Base-by-base conservation (phyloP, 2,888 invertebrate genomes). In the Tyria jacobaeae region DNA sequence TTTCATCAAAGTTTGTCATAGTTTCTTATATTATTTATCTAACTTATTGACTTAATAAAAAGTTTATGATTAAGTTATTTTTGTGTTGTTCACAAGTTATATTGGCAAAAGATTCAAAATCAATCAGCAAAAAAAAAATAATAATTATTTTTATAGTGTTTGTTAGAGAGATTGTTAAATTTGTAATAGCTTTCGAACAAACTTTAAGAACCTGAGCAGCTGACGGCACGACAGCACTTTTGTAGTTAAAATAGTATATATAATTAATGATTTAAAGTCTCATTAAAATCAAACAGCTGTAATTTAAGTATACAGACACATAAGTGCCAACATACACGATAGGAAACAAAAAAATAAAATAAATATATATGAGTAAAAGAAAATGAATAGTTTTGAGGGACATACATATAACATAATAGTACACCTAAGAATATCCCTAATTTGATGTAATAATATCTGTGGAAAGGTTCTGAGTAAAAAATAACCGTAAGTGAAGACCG, bases 131-230 rank as follows among this genome's bases (percentile, higher is more conserved):
- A n/a, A n/a, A n/a, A n/a, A n/a, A n/a, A n/a, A n/a, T n/a, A n/a
- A n/a, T n/a, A n/a, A n/a, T n/a, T n/a, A n/a, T n/a, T n/a, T n/a
- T n/a, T n/a, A n/a, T n/a, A 52, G 15, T 25, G 10, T 39, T 37
- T 53, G 15, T 37, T 34, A 0, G n/a, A 25, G 52, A 37, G 1
- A 25, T 15, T 0, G 49, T 15, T 49, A 31, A 49, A 49, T 27
- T 49, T 49, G n/a, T 49, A 49, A 49, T 39, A n/a, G 39, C 53
- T 39, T 53, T 52, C 17, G 12, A 44, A 44, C 21, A 1, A 21
- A 5, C 44, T 12, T 12, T 6, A 15, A 17, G 25, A 37, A 53
- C 17, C 12, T 21, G 1, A 44, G 21, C 44, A 39, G 25, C 25
- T 53, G 39, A 27, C 25, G 39, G 44, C 10, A 12, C 12, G 12